Base-by-base conservation (phyloP, 2,888 invertebrate species). In the Hoplodrina blanda region DNA sequence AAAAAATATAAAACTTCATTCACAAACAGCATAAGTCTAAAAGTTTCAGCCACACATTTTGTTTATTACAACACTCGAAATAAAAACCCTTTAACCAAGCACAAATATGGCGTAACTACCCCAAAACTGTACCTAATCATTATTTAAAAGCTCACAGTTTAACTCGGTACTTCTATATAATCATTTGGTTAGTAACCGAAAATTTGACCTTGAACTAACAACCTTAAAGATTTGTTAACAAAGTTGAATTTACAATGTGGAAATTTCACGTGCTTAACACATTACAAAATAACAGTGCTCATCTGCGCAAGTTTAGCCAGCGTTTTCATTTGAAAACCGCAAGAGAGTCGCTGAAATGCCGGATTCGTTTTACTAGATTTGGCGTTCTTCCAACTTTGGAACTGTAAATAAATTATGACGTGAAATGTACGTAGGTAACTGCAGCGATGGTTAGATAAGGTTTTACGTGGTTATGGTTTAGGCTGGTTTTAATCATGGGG, bases 361-460 rank as follows among this genome's bases (percentile, higher is more conserved):
- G 82, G 88, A 87, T 88, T 86, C 86, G 82, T 86, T 89, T 85
- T 81, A 85, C 84, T 82, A 83, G 84, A 87, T 82, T 83, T 89
- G 89, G 89, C 89, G 62, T 77, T 81, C 83, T 83, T 86, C 89
- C 89, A 89, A 88, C 76, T 81, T 79, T 75, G 44, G 33, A 69
- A 71, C 77, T 78, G 87, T 88, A 87, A 89, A 89, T 89, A 89
- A 87, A 89, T 88, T 87, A 89, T 87, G 81, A 85, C 75, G 83
- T 69, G 62, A 84, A 85, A 85, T 87, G 78, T 83, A 85, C 78
- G 78, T 79, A 79, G 73, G 72, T 73, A 79, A 64, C 77, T 78
- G 82, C 76, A 78, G 66, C 67, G 77, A 82, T 79, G 72, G 64
- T 82, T 76, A 82, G 81, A 83, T 83, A 76, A 78, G 69, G 49